Conservation (phyloP, 2,797 vertebrate species). For the Carapus acus region DNA sequence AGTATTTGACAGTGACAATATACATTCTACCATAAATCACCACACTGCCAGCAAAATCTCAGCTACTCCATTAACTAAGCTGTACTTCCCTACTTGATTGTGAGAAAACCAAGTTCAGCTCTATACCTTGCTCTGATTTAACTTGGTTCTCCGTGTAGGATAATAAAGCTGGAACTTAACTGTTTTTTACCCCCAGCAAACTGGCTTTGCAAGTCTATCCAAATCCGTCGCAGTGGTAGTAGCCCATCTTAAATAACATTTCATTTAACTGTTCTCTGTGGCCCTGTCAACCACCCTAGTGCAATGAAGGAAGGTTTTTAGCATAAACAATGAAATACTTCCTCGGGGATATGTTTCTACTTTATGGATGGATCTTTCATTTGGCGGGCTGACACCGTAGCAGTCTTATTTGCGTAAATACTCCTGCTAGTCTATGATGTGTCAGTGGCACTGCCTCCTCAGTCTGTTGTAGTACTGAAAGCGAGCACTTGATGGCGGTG, state of each 20-base stretch:
- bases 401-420: conserved; percentile 25
- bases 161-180: too few species aligned
- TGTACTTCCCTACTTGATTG: too few species aligned
- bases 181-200: conserved; percentile 14
- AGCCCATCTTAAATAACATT: conserved; percentile 29
- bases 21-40: too few species aligned
- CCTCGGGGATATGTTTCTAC: conserved; percentile 35
- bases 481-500: conserved; percentile 73
- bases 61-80: too few species aligned
- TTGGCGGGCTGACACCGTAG: conserved; percentile 20
- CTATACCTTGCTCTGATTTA: conserved; percentile 5
- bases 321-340: conserved; percentile 7
- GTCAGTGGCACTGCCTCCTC: conserved; percentile 32
- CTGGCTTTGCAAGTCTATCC: conserved; percentile 2
- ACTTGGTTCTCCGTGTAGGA: conserved; percentile 15
- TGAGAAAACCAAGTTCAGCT: too few species aligned
- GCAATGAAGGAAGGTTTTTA: conserved; percentile 23
- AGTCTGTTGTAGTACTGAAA: conserved; percentile 49
- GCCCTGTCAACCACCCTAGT: conserved; percentile 21
- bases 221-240: conserved; percentile 21
- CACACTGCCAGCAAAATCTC: too few species aligned
- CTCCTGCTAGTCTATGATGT: conserved; percentile 27
- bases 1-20: too few species aligned
- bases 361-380: conserved; percentile 20
- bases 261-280: conserved; percentile 21